A percentile compares a stretch with the other conserved stretches of the same genome.
These are phyloP conservation scores for Rhabdophis nuchalis DNA, from an alignment of 2,797 vertebrate species.

Conservation along the genomic window DNA sequence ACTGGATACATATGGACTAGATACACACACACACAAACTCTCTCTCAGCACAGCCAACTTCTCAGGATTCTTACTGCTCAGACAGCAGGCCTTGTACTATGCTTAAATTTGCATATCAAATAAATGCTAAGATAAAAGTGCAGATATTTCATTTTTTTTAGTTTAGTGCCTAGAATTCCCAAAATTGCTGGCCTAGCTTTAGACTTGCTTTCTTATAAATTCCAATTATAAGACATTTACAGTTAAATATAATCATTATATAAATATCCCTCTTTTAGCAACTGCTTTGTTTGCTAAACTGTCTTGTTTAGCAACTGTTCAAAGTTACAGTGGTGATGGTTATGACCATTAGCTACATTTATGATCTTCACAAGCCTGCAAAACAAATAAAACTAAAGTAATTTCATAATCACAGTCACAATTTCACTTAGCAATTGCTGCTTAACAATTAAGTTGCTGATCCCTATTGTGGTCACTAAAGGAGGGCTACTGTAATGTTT, in stretches of 20 bases:
- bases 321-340: not conserved
- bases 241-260: not conserved
- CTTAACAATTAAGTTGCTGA: not conserved
- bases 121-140: not conserved
- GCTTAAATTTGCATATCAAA: not conserved
- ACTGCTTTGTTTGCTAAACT: not conserved
- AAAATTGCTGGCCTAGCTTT: not conserved
- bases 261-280: not conserved
- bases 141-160: not conserved
- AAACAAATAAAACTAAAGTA: not conserved
- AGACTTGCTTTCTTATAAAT: not conserved
- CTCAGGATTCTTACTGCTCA: not conserved
- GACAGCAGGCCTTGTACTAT: not conserved
- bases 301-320: not conserved
- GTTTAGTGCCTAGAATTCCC: not conserved
- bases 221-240: not conserved
- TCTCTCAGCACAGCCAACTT: not conserved
- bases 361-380: not conserved
- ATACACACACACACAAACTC: too few relatives aligned
- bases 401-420: not conserved
- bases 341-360: not conserved
- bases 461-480: not conserved
- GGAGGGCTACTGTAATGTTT: not conserved
- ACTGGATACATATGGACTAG: not conserved
- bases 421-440: not conserved